These are phyloP conservation scores for Apodemia duryi DNA, from an alignment of 2,888 invertebrate genomes.

Conservation along the genomic window DNA sequence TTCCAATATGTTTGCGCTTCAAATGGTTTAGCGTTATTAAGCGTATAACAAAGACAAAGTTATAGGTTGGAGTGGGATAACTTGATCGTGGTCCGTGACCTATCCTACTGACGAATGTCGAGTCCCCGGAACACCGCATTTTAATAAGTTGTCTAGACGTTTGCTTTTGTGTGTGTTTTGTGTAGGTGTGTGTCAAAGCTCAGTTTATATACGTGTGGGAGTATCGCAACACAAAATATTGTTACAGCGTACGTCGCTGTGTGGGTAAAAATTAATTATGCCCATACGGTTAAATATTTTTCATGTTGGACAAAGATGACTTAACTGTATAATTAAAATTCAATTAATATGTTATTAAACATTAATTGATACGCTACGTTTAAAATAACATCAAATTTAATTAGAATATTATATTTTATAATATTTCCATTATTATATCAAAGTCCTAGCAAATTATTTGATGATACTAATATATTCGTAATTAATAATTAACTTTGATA, in stretches of 20 bases:
- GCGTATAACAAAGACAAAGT: conserved; percentile 35
- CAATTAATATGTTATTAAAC: not conserved
- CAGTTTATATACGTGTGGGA: conserved; percentile 32
- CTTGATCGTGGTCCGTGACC: conserved; percentile 71
- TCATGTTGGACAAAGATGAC: conserved; percentile 31
- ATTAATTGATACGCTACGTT: not conserved
- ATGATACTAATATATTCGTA: too few relatives aligned
- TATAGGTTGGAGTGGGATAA: conserved; percentile 48
- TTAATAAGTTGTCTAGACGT: conserved; percentile 75
- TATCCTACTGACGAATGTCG: conserved; percentile 78
- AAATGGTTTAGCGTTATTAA: conserved; percentile 21
- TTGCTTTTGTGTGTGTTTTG: conserved; percentile 43
- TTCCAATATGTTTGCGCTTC: conserved; percentile 41
- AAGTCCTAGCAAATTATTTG: too few relatives aligned
- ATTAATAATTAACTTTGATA: too few relatives aligned
- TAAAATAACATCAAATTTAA: not conserved
- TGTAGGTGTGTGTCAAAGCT: conserved; percentile 36
- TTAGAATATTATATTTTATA: too few relatives aligned
- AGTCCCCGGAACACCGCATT: conserved; percentile 73
- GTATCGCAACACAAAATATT: conserved; percentile 21
- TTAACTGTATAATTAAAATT: not conserved
- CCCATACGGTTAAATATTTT: conserved; percentile 33
- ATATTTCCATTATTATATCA: too few relatives aligned
- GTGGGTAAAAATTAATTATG: conserved; percentile 33
- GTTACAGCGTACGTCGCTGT: conserved; percentile 19